Base-by-base conservation (phyloP, 2,888 invertebrate genomes). In the Melanostoma mellinum region DNA sequence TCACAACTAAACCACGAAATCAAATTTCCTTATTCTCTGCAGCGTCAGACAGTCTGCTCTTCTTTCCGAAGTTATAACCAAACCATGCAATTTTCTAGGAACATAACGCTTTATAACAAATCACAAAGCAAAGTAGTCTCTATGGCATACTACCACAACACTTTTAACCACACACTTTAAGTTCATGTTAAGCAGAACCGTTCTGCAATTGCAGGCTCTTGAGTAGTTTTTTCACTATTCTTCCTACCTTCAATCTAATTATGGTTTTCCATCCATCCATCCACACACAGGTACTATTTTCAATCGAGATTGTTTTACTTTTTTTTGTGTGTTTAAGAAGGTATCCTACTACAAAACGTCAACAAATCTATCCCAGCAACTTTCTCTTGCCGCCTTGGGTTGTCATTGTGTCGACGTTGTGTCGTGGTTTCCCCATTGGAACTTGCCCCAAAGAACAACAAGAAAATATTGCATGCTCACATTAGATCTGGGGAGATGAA, bases 391-490 rank as follows among this genome's bases (percentile, higher is more conserved):
- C 38, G 36, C 42, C 36, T 52, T 10, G 44, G 30, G 33, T 36
- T 52, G 20, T 52, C 65, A 56, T 50, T 52, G 52, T 53, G 10
- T 30, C 53, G 55, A 5, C 35, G 32, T 65, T 53, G 61, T 53
- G 55, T 55, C 46, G 56, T 53, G 33, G 9, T 36, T 38, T 55
- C 48, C 36, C 44, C 40, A 42, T 48, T 65, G 63, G 58, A 65
- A 42, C 58, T 69, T 46, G 36, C 46, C 69, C 40, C 63, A 82
- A 82, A 74, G 69, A 82, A 77, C 77, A 77, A 73, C 68, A 71
- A 77, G 68, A 52, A 72, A 61, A 67, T 38, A 68, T 73, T 82
- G 72, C 63, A 40, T 44, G 65, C 71, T 67, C 63, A 73, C 68
- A 63, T 52, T 33, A 46, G 72, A 68, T 81, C 77, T 44, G 33